Base-by-base conservation (phyloP, 2,113 vertebrate species). In the Nestor notabilis region DNA sequence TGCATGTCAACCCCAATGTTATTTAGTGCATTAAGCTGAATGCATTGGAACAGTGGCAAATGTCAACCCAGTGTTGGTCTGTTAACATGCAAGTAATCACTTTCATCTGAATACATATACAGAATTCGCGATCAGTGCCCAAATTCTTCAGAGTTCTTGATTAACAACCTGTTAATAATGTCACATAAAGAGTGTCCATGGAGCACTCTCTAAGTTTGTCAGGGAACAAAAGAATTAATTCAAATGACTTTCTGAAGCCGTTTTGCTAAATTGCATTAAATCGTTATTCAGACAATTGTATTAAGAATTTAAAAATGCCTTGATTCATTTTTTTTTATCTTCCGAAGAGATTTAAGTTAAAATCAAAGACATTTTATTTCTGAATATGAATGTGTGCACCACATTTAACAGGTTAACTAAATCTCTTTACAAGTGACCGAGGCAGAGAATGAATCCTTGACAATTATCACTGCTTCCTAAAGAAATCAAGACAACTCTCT, bases 281-380 rank as follows among this genome's bases (percentile, higher is more conserved):
- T 10, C 1, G 1, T 58, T 84, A 81, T 82, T 81, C 60, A 83
- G 53, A 79, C 11, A 53, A 60, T 78, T 49, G 11, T 64, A 75
- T 49, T 60, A 55, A 33, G 89, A 87, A 35, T 58, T 63, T 91
- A 77, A 90, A 95, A 94, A 83, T 29, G 13, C n/a, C 41, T 72
- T 76, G 82, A 91, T 93, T 90, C 61, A 46, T 23, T 93, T 92
- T 65, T 74, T 64, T 81, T 79, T 89, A 69, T 74, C 47, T 50
- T 79, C 39, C 65, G 47, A 91, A 87, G 35, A 12, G 17, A 81
- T 89, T 84, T 71, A 74, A 89, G 58, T 61, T 83, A 83, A 93
- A 93, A 96, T 77, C 29, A 52, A 93, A 86, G 33, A n/a, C 60
- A 50, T 95, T 90, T 94, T 80, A 75, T 66, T 94, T 93, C 77